Base-by-base conservation (phyloP, 1,140 invertebrate species). In the Lepeophtheirus salmonis region DNA sequence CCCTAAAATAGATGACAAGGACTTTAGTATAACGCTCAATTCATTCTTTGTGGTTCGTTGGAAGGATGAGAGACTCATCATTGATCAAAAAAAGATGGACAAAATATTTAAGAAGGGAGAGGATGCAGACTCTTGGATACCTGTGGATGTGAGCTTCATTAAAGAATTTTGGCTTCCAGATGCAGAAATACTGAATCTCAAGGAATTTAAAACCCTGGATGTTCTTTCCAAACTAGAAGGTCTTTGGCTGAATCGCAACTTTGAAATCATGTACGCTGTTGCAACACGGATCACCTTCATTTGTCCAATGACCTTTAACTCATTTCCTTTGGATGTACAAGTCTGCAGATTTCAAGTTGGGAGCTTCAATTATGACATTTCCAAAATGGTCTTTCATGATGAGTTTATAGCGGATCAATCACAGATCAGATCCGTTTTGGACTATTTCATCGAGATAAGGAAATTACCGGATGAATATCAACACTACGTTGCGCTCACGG, bases 271-370 rank as follows among this genome's bases (percentile, higher is more conserved):
- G 57, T 60, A 60, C 49, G 57, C 57, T 12, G 57, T 60, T 3
- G 57, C 57, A 13, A 60, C 57, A 21, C n/a, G 57, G 30, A 60
- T 60, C 49, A 60, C 57, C 16, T 60, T 60, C 16, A 60, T 60
- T 21, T 60, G 57, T 60, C 57, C 57, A 21, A 60, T 60, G 57
- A 60, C 57, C 3, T 60, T 60, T 26, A 60, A 60, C 49, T 52
- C 41, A 20, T 60, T 60, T 50, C 57, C 57, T 20, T 16, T 60
- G 30, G 57, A 60, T 41, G 49, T 60, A 13, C 57, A 60, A 51
- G 49, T 60, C 20, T 60, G 57, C 57, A 48, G 49, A 10, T 60
- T 60, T 41, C 57, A 60, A 51, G 57, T 60, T 23, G 57, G 57
- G 17, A 52, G 41, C 49, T 60, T 60, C 49, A 60, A 60, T 16